These are phyloP conservation scores for Heliconius erato DNA, from an alignment of 2,888 invertebrate species.

Conservation along the genomic window DNA sequence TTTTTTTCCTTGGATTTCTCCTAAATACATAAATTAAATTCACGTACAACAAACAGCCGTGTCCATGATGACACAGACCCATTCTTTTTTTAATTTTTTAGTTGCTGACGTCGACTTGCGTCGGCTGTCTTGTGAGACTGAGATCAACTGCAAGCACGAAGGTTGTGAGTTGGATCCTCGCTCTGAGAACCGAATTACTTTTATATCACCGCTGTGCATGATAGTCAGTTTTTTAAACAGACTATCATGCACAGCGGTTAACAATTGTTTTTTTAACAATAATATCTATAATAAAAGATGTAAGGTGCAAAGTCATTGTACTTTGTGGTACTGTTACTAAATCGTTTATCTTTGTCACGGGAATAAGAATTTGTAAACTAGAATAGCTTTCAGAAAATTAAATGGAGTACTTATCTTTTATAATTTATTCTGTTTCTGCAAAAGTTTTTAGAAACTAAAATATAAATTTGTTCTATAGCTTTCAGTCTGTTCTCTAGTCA, in stretches of 20 bases:
- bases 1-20: no score
- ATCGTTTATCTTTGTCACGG: conserved; percentile 34
- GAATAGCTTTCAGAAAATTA: conserved; percentile 23
- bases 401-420: conserved; percentile 2
- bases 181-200: no score
- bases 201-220: background rate
- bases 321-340: conserved; percentile 35
- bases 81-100: no score
- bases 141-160: no score
- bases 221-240: background rate
- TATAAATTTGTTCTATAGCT: background rate
- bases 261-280: background rate
- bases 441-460: background rate
- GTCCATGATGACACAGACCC: no score
- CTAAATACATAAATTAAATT: no score
- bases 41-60: no score
- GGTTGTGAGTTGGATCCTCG: no score
- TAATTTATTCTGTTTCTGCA: background rate
- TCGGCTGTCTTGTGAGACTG: no score
- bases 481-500: background rate
- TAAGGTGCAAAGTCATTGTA: background rate
- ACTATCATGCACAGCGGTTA: no score
- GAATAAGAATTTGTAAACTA: conserved; percentile 13
- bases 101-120: no score
- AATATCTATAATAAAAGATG: background rate